Evolutionary conservation across 2,888 invertebrate species (phyloP), one percentile per base, ranked within the genome.

Genomic region (Apodemia duryi): DNA sequence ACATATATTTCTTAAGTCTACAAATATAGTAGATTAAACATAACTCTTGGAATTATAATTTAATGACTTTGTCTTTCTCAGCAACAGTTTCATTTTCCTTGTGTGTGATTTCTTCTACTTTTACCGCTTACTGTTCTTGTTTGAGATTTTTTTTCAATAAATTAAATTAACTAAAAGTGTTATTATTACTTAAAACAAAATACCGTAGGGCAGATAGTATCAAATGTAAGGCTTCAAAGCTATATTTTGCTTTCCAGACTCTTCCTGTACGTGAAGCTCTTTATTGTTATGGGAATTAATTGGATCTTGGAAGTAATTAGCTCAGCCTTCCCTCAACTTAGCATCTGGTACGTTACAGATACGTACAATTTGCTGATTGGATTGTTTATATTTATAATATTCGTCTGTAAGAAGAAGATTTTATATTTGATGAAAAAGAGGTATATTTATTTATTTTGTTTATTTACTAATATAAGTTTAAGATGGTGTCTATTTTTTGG

Each of bases 281-380:
- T 95, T 75, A 85, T 94, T 66, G 95, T 95, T 9, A 95, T 95
- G 95, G 96, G 96, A 2, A 92, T 95, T 69, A 95, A 94, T 79
- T 96, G 96, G 96, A 90, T 94, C n/a, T 90, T 95, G 83, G 95
- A 96, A 76, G 93, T 96, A 43, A 79, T 95, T 67, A 95, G 95
- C 51, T 94, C 94, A 83, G 70, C 93, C 5, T 93, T 93, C 64
- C 88, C 89, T 0, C 75, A 89, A 10, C 87, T 90, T 0, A 71
- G 83, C 67, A 74, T 94, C 60, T 95, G 94, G 94, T 93, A 92
- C 70, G 75, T 94, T 54, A 93, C 94, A 1, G 95, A 95, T 73
- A 85, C 94, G 32, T 93, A 94, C 75, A 95, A 95, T 75, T 94
- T 95, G 0, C 91, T 95, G 49, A 94, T 95, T 68, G 95, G 95